Conservation (phyloP, 2,888 invertebrate species). For the Bellardia bayeri region DNA sequence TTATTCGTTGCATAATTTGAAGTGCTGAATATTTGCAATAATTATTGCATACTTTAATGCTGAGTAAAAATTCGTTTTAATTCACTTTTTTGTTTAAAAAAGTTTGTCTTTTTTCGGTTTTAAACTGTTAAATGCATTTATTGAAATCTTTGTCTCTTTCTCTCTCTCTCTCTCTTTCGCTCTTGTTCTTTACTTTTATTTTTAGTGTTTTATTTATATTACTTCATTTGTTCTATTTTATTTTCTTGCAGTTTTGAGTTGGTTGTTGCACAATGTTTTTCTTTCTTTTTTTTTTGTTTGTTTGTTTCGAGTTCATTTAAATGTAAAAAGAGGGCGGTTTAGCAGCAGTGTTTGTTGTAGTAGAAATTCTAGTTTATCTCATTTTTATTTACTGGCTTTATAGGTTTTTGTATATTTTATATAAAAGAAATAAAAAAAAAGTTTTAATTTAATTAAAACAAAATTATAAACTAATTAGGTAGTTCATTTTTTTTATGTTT, state of each 20-base stretch:
- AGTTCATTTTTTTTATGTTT: conserved; percentile 13
- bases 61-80: conserved; percentile 22
- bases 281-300: neutral
- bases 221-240: conserved; percentile 21
- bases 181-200: conserved; percentile 13
- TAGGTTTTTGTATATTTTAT: conserved; percentile 47
- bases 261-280: conserved; percentile 13
- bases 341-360: conserved; percentile 74
- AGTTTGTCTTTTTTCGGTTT: conserved; percentile 21
- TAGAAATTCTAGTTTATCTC: conserved; percentile 71
- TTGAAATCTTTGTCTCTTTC: conserved; percentile 41
- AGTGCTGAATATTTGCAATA: conserved; percentile 41
- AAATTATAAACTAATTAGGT: conserved; percentile 54
- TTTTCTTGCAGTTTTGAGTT: conserved; percentile 23
- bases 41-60: conserved; percentile 64
- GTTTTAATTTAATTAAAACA: conserved; percentile 56
- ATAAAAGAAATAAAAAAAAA: conserved; percentile 61
- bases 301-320: conserved; percentile 25
- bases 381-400: conserved; percentile 69
- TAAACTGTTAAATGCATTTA: conserved; percentile 59
- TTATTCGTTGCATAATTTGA: conserved; percentile 65
- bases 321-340: conserved; percentile 64
- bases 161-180: conserved; percentile 34
- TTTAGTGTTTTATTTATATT: conserved; percentile 19
- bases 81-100: conserved; percentile 38